Percentiles rank a stretch among this genome's conserved stretches.
phyloP scores from a whole-genome alignment of 1,140 invertebrate species.

The Drosophila bocki region DNA sequence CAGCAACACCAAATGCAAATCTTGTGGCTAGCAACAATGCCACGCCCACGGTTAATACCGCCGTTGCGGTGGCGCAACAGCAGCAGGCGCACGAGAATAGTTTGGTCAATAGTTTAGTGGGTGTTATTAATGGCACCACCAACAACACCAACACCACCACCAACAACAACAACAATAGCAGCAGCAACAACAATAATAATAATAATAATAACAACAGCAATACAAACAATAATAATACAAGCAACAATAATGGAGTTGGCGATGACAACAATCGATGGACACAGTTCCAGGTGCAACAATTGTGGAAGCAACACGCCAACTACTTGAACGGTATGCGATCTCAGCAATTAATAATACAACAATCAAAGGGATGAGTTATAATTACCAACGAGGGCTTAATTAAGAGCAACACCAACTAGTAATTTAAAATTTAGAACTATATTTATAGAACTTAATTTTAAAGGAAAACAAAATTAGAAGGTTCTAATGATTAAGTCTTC shows the following conservation, averaged over 20 bases:
- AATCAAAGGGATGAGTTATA: background rate
- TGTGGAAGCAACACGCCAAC: slow-evolving; percentile 85
- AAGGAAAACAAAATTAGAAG: background rate
- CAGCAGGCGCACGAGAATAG: slow-evolving; percentile 75
- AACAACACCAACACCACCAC: slow-evolving; percentile 28
- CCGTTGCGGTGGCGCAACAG: slow-evolving; percentile 60
- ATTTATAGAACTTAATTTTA: background rate
- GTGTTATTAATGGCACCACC: slow-evolving; percentile 67
- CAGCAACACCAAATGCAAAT: slow-evolving; percentile 82
- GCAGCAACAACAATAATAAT: slow-evolving; percentile 54
- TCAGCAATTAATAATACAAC: background rate
- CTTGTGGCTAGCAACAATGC: slow-evolving; percentile 50
- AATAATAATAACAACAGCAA: slow-evolving; percentile 33
- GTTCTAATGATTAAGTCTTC: background rate
- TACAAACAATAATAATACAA: slow-evolving; percentile 45
- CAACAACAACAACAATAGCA: slow-evolving; percentile 48
- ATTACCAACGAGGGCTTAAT: slow-evolving; percentile 1
- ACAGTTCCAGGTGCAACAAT: slow-evolving; percentile 85
- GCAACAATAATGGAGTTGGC: slow-evolving; percentile 35
- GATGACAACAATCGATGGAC: slow-evolving; percentile 84
- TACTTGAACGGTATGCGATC: slow-evolving; percentile 83
- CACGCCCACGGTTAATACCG: slow-evolving; percentile 65
- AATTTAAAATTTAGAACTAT: background rate
- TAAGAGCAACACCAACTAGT: background rate
- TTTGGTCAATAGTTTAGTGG: slow-evolving; percentile 77